Evolutionary conservation across 2,797 vertebrate genomes (phyloP), one percentile per base, ranked within the genome.

Genomic region (Manis crassicaudata): DNA sequence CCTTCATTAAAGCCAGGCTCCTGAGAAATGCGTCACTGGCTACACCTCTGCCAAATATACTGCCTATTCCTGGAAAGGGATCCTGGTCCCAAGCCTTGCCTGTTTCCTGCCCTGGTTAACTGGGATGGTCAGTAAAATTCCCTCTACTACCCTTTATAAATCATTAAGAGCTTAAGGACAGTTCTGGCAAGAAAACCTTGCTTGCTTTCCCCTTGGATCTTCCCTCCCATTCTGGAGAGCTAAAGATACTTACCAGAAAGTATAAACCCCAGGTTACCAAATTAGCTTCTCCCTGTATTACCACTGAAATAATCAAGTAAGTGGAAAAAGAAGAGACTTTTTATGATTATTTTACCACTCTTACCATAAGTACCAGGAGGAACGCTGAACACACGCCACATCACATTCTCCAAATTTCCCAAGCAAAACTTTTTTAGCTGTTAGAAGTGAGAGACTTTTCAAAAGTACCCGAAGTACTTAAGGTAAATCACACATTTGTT

Each of bases 381-480:
- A 40, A 20, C 92, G 2, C 56, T 52, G 62, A 29, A 2, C 17
- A 80, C 8, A 70, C 1, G 90, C 3, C 29, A 84, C 40, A 82
- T 67, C 35, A 65, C 29, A 40, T 0, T 3, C 10, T 4, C 52
- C 18, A 70, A 50, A 80, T 70, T 95, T 94, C 23, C 20, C 27
- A 65, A 60, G 5, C 52, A 73, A 93, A 94, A 62, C 12, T 52
- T 88, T 81, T 76, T 11, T 92, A 88, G 84, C 58, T 67, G 12
- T 73, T 88, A 43, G 32, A 91, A 97, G 88, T 94, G 8, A 82
- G 27, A 72, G 11, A 37, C 32, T 50, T 92, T 88, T 50, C 32
- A 70, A 70, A 93, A 85, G 40, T 72, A 72, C 12, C 5, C 86
- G 60, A 94, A 65, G 65, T 60, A 92, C 32, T 91, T 81, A 63